A percentile compares a stretch with the other conserved stretches of the same genome.
These are phyloP conservation scores for Calycopis cecrops DNA, from an alignment of 1,140 invertebrate species.

Conservation along the genomic window DNA sequence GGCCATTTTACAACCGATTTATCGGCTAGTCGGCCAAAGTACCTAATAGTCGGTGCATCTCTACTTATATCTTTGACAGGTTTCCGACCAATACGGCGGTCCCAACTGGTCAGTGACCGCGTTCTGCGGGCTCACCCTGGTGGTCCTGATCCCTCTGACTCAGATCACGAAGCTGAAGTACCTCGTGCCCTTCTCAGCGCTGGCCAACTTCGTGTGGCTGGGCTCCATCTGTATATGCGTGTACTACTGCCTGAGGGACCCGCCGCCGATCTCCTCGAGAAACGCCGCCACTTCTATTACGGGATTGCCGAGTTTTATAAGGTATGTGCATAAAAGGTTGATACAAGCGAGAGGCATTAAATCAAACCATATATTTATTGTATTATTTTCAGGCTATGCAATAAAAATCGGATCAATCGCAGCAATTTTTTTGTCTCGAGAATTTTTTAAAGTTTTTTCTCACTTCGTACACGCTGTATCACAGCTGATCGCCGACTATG, in stretches of 20 bases:
- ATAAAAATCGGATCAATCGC: too few species aligned
- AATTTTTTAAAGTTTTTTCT: too few species aligned
- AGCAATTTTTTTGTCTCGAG: too few species aligned
- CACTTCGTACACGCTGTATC: too few species aligned
- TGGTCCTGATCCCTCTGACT: slow-evolving; percentile 77
- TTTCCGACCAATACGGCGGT: slow-evolving; percentile 63
- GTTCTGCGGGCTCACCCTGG: slow-evolving; percentile 77
- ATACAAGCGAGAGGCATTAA: too few species aligned
- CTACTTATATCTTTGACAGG: slow-evolving; percentile 62
- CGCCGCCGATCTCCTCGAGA: slow-evolving; percentile 67
- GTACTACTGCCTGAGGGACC: slow-evolving; percentile 82
- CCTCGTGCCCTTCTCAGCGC: slow-evolving; percentile 84
- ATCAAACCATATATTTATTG: too few species aligned
- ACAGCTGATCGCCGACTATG: too few species aligned
- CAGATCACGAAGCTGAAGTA: slow-evolving; percentile 84
- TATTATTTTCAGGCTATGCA: too few species aligned
- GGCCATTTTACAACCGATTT: too few species aligned
- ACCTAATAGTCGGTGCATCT: too few species aligned
- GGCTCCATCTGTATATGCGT: slow-evolving; percentile 81
- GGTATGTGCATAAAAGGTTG: too few species aligned
- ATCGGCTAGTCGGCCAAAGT: too few species aligned
- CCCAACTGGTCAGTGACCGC: slow-evolving; percentile 57
- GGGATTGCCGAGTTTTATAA: slow-evolving; percentile 81
- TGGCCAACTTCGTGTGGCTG: slow-evolving; percentile 83
- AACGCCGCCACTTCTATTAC: slow-evolving; percentile 68